Percentiles rank a stretch among this genome's conserved stretches.
Conservation (phyloP, 1,140 invertebrate species). For the Procambarus virginalis region DNA sequence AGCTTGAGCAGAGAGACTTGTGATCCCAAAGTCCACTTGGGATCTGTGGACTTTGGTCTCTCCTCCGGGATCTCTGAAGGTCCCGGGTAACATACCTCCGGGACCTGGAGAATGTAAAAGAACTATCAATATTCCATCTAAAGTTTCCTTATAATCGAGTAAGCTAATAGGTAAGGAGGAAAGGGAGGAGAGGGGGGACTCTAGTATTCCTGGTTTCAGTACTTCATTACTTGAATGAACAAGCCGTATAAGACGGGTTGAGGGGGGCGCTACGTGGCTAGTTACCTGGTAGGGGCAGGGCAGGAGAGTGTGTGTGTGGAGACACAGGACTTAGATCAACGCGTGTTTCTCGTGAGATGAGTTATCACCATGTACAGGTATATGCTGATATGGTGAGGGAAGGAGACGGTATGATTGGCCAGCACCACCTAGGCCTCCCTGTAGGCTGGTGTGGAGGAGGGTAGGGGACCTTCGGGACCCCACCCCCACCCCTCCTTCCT, state of each 20-base stretch:
- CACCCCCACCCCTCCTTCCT: not conserved
- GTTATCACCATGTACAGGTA: not conserved
- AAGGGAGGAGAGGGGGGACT: not conserved
- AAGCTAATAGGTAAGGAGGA: not conserved
- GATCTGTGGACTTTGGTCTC: too few species aligned
- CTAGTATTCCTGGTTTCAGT: not conserved
- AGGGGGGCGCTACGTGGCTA: not conserved
- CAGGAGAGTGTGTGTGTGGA: too few species aligned
- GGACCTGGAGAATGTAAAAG: not conserved
- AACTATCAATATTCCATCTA: not conserved
- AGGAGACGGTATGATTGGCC: not conserved
- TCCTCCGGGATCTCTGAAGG: not conserved
- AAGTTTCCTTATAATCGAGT: not conserved
- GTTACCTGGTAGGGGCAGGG: not conserved
- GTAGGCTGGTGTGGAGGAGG: not conserved
- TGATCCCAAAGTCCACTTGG: not conserved
- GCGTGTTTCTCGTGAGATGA: slow-evolving; percentile 5
- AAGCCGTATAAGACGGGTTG: not conserved
- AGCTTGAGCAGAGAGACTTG: not conserved
- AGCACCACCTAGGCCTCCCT: not conserved
- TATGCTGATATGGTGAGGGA: not conserved
- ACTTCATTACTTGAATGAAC: not conserved
- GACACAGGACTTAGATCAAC: not conserved
- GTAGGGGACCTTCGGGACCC: not conserved
- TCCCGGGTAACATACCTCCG: not conserved